Base-by-base conservation (phyloP, 1,140 invertebrate genomes). In the Camponotus pennsylvanicus region DNA sequence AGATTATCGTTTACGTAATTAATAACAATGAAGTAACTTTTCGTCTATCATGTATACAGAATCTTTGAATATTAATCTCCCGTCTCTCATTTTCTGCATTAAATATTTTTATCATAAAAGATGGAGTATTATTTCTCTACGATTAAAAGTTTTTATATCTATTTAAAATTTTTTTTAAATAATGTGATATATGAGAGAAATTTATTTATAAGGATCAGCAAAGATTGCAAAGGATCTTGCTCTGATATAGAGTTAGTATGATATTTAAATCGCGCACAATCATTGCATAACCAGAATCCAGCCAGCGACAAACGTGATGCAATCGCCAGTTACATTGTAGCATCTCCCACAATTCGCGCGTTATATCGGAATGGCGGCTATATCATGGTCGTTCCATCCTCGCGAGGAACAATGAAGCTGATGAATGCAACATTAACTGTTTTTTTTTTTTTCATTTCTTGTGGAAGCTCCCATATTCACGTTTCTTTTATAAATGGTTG, bases 381-480 rank as follows among this genome's bases (percentile, higher is more conserved):
- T 27, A 75, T 85, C 75, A 27, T 27, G 27, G 27, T 52, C 73
- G 63, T 27, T 66, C 52, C 11, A 45, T 45, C 9, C 52, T 37
- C 32, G 55, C 64, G 13, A 42, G 61, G 63, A 87, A 92, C 90
- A 87, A 88, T 92, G 91, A 88, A 88, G 34, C 59, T 83, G 49
- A 76, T 91, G 87, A 89, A 90, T 91, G 91, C 90, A 90, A 89
- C 90, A 86, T 86, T 91, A 88, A 87, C 76, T 80, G 75, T 15
- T 52, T 52, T 52, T 15, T 15, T 15, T 15, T 52, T 52, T 15
- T 4, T 18, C 49, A 52, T 52, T 15, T 52, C 49, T 52, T 15
- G 13, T 18, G 3, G 4, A 52, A 52, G 49, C 5, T 13, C 13
- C 0, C 45, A 49, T 52, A 52, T 18, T 52, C 45, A 15, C 0